Conservation (phyloP, 2,797 vertebrate genomes). For the Tauraco hartlaubi region DNA sequence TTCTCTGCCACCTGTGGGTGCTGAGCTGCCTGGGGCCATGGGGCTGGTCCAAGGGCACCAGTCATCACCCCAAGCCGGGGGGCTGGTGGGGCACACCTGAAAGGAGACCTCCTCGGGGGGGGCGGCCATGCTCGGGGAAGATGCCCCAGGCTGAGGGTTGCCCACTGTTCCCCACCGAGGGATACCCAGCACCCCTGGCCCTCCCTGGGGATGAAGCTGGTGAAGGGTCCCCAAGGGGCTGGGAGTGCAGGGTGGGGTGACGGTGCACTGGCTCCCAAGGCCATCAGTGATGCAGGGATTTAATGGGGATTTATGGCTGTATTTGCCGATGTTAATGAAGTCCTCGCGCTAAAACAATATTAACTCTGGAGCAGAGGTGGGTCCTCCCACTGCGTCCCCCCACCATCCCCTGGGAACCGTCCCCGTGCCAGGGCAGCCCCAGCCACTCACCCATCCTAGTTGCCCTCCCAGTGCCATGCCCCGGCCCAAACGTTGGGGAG, state of each 20-base stretch:
- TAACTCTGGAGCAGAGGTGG: not conserved
- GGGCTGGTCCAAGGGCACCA: not conserved
- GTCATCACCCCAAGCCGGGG: not conserved
- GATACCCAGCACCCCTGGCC: not conserved
- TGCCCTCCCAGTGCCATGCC: not conserved
- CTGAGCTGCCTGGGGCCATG: rapidly evolving
- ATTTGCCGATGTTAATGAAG: not conserved
- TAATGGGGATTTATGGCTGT: constrained; percentile 3
- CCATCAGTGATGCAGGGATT: not conserved
- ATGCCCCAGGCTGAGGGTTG: not conserved
- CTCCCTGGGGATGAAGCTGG: not conserved
- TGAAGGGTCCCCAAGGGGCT: rapidly evolving
- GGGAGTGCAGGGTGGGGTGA: too few relatives aligned
- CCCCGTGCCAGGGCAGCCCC: rapidly evolving
- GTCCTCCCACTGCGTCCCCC: not conserved
- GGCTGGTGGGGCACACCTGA: not conserved
- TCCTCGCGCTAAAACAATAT: not conserved
- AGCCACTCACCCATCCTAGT: rapidly evolving
- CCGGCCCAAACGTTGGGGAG: too few relatives aligned
- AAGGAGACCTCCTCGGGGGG: not conserved
- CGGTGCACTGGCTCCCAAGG: not conserved
- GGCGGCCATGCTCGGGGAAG: rapidly evolving
- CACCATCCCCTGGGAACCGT: rapidly evolving
- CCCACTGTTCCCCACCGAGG: not conserved
- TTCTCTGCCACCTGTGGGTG: not conserved